A percentile compares a stretch with the other conserved stretches of the same genome.
Conservation (phyloP, 2,113 vertebrate species). For the Microcebus murinus region DNA sequence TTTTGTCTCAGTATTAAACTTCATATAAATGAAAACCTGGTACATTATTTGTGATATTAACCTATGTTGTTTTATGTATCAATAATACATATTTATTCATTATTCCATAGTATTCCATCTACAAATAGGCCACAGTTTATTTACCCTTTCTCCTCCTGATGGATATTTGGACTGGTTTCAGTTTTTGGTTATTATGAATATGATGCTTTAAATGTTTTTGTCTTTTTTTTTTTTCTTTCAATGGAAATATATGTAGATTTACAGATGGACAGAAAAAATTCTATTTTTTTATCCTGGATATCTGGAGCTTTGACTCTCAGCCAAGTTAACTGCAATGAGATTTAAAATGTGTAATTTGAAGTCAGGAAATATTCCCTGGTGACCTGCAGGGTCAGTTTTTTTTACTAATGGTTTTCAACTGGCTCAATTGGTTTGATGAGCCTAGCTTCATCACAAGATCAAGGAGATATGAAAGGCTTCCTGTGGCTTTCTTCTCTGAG, state of each 20-base stretch:
- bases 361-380: background rate
- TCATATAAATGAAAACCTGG: background rate
- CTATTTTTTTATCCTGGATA: background rate
- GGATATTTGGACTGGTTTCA: background rate
- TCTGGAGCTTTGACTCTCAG: background rate
- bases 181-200: background rate
- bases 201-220: constrained; percentile 2
- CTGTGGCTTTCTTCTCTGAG: background rate
- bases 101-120: background rate
- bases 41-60: background rate
- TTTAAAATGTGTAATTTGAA: background rate
- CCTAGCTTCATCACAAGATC: background rate
- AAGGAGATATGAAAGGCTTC: background rate
- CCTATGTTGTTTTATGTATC: background rate
- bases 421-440: background rate
- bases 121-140: background rate
- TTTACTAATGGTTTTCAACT: background rate
- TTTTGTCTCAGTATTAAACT: background rate
- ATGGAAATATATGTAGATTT: background rate
- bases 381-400: background rate
- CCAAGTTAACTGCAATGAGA: background rate
- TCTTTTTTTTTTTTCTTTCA: background rate
- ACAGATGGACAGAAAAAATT: background rate
- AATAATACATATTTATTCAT: background rate
- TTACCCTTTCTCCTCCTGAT: background rate